Percentiles rank a stretch among this genome's conserved stretches.
Conservation (phyloP, 2,113 vertebrate species). For the Phodopus roborovskii region DNA sequence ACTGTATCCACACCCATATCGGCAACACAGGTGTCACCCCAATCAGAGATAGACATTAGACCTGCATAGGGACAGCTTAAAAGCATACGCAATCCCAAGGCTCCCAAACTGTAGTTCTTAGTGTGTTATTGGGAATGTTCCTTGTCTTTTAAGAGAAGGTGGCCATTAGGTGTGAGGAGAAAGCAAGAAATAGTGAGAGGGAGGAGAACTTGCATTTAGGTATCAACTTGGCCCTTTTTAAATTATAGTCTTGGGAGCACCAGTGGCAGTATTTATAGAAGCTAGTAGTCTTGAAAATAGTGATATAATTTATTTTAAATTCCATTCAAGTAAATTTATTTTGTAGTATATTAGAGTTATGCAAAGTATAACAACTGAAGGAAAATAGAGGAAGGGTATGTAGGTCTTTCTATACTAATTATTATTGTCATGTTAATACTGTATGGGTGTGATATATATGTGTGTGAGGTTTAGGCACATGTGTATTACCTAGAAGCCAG, state of each 20-base stretch:
- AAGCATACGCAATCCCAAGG: neutral
- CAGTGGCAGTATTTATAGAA: neutral
- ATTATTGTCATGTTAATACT: neutral
- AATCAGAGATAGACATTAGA: neutral
- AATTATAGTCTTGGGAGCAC: neutral
- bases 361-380: neutral
- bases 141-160: constrained; percentile 17
- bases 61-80: neutral
- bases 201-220: neutral
- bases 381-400: neutral
- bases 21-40: neutral
- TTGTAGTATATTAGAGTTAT: neutral
- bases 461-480: neutral
- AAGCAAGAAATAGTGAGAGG: neutral
- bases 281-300: neutral
- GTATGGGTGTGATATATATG: no score
- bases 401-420: neutral
- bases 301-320: constrained; percentile 26
- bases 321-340: constrained; percentile 10
- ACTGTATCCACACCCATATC: neutral
- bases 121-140: neutral
- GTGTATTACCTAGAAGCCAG: neutral
- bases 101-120: neutral
- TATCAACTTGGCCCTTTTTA: neutral
- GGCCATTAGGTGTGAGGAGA: neutral